phyloP scores from a whole-genome alignment of 2,888 invertebrate genomes.

The Ametastegia equiseti region DNA sequence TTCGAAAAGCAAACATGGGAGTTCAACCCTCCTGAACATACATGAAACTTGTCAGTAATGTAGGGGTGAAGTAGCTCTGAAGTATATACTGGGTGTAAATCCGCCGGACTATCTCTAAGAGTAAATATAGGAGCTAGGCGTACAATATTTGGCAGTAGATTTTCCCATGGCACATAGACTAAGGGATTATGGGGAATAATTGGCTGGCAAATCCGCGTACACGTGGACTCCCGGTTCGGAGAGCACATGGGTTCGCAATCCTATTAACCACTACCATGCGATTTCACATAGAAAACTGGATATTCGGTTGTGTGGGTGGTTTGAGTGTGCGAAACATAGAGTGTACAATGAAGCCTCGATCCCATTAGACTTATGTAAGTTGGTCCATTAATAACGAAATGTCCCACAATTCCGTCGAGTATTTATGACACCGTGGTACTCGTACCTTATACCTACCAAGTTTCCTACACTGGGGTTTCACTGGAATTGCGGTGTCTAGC shows the following conservation, averaged over 20 bases:
- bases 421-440: not conserved
- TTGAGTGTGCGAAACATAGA: slow-evolving; percentile 7
- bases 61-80: not conserved
- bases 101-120: not conserved
- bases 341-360: slow-evolving; percentile 16
- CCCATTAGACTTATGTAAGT: slow-evolving; percentile 30
- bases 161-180: slow-evolving; percentile 3
- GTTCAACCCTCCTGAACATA: not conserved
- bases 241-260: slow-evolving; percentile 26
- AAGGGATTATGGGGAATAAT: slow-evolving; percentile 25
- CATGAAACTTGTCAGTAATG: not conserved
- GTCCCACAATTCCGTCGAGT: slow-evolving; percentile 7
- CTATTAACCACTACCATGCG: slow-evolving; percentile 25
- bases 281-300: slow-evolving; percentile 29
- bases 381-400: slow-evolving; percentile 30
- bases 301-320: not conserved
- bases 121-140: not conserved
- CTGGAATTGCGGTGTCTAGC: not conserved
- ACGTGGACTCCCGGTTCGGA: not conserved
- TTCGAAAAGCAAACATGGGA: not conserved
- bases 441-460: not conserved
- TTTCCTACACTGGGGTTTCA: not conserved
- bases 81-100: not conserved
- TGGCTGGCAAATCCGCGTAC: slow-evolving; percentile 7
- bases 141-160: slow-evolving; percentile 17